phyloP scores from a whole-genome alignment of 2,888 invertebrate species.

The Branchellion lobata region DNA sequence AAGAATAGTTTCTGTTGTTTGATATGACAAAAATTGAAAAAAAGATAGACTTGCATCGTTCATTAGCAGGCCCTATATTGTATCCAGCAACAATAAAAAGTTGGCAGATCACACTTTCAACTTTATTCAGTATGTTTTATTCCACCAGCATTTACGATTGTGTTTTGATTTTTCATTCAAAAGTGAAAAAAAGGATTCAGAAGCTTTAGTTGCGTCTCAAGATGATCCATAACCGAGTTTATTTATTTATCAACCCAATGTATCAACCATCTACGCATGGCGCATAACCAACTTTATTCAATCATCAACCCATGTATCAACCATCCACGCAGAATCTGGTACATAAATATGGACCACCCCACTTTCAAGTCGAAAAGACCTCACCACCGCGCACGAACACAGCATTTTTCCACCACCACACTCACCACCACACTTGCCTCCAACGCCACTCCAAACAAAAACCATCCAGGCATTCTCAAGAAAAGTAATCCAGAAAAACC shows the following conservation, averaged over 20 bases:
- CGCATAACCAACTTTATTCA: constrained; percentile 1
- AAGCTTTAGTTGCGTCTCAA: no score
- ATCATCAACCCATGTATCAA: background rate
- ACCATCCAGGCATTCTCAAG: constrained; percentile 2
- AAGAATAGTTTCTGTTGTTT: no score
- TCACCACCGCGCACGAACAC: background rate
- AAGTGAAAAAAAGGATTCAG: no score
- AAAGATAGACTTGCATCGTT: no score
- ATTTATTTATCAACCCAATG: background rate
- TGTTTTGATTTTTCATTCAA: no score
- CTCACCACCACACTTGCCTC: background rate
- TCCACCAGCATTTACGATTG: no score
- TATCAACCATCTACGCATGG: background rate
- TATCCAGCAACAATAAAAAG: no score
- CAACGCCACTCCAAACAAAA: constrained; percentile 4
- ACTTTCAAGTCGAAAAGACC: background rate
- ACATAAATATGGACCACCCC: constrained; percentile 17
- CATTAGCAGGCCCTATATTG: no score
- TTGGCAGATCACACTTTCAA: no score
- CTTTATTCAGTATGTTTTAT: no score
- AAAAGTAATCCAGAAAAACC: background rate
- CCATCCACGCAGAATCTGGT: constrained; percentile 20
- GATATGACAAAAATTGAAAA: no score
- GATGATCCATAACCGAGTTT: background rate
- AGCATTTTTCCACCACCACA: constrained; percentile 7